Evolutionary conservation across 2,797 vertebrate genomes (phyloP), one percentile per base, ranked within the genome.

Genomic region (Gymnopithys bicolor): DNA sequence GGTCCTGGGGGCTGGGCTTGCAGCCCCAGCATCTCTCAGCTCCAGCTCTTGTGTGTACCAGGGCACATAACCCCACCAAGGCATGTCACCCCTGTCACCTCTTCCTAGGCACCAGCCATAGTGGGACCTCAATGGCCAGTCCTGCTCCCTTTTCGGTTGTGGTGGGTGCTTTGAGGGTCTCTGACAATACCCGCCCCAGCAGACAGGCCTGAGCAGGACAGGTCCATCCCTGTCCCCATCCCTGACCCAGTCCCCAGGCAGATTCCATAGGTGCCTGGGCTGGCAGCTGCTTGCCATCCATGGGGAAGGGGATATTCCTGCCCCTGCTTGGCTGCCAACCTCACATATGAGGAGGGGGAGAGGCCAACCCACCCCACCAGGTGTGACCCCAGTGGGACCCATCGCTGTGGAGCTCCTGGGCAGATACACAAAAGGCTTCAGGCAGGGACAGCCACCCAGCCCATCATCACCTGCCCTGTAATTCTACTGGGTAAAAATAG

Each of bases 401-500:
- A 1, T 76, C 60, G 68, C 52, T 0, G 1, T 25, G 60, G 32
- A 19, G 69, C 43, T 89, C 23, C 43, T 28, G 73, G 30, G 46
- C 11, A 3, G 64, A 67, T 2, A 1, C 82, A 78, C 22, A 22
- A 89, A 96, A 86, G 87, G 69, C 85, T 95, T 95, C 95, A 97
- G 1, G 5, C 2, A 2, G 23, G 91, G 87, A 75, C 53, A 1
- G 9, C 37, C 0, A 2, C 95, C 74, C 28, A 17, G 11, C 89
- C 93, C 84, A 32, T 59, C 14, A 53, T 82, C 16, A 77, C 84
- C 95, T 94, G 97, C 94, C 94, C 93, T 8, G 43, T 96, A 97
- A 97, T 97, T 97, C 80, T 67, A 88, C 2, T 30, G 22, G 22
- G 95, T 97, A 97, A 97, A 98, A 97, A 98, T 97, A 97, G 87